Evolutionary conservation across 2,888 invertebrate genomes (phyloP), one percentile per base, ranked within the genome.

Genomic region (Ectemnius continuus): DNA sequence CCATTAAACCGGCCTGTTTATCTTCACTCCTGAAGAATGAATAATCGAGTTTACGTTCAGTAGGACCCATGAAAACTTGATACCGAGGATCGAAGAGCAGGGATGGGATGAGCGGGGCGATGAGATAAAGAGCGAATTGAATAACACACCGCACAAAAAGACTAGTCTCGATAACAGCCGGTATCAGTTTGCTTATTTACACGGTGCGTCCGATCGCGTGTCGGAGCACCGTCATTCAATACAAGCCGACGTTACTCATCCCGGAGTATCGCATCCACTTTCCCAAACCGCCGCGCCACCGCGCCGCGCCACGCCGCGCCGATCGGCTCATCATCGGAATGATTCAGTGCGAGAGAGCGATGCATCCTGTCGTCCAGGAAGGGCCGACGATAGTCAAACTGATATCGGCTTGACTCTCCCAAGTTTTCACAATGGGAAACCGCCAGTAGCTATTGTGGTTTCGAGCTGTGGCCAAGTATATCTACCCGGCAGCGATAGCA

Each of bases 111-210:
- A 36, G 36, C 36, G 36, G 36, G 8, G 36, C n/a, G 52, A 52
- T 14, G 52, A 52, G 52, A 52, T 52, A 52, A 52, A 52, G 16
- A 52, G 52, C 14, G 52, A 52, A 52, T 52, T 52, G 52, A 52
- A 52, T 52, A 16, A 52, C 52, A 52, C 14, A 16, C n/a, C 52
- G 14, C 14, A 52, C 14, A 16, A 52, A 52, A 16, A 52, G 16
- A 16, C n/a, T 52, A 16, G 16, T 52, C 52, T 52, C 52, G 16
- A 52, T 52, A 16, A 52, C 52, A 14, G n/a, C 0, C 16, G 52
- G 16, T 52, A 52, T 52, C 52, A 16, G 52, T 52, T 52, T 52
- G 52, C 52, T 52, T 52, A 52, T 52, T 52, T 52, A 16, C 52
- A 16, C 16, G 14, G 52, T 16, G 5, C 52, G 52, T 36, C 36